phyloP scores from a whole-genome alignment of 2,113 vertebrate species.

The Eubucco bourcierii region DNA sequence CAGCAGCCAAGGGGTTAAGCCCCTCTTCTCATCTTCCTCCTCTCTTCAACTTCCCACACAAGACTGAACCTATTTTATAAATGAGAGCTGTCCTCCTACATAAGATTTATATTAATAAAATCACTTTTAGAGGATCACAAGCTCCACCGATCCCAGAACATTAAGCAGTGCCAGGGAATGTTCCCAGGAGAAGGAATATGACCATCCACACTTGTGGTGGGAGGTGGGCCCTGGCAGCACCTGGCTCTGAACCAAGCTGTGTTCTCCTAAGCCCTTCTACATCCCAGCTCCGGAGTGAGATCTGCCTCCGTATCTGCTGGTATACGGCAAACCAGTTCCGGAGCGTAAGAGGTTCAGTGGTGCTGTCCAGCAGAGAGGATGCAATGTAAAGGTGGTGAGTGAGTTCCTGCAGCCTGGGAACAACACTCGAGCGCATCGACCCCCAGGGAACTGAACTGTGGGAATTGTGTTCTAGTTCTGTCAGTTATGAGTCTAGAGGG shows the following conservation, averaged over 20 bases:
- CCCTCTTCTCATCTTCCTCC: conserved; percentile 29
- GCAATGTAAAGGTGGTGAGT: rapidly evolving
- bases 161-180: neutral
- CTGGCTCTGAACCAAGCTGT: neutral
- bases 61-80: conserved; percentile 46
- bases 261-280: neutral
- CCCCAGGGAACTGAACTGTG: neutral
- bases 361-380: neutral
- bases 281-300: neutral
- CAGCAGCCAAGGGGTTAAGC: conserved; percentile 25
- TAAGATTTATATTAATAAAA: conserved; percentile 50
- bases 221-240: neutral
- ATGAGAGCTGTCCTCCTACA: conserved; percentile 62
- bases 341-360: rapidly evolving
- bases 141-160: conserved; percentile 20
- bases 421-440: no score
- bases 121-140: neutral
- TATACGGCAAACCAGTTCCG: neutral
- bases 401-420: neutral
- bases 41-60: conserved; percentile 55
- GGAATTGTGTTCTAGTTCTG: neutral
- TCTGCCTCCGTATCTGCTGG: neutral
- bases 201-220: rapidly evolving
- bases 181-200: neutral
- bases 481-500: neutral